Percentiles rank a stretch among this genome's conserved stretches.
These are phyloP conservation scores for Drymodes brunneopygia DNA, from an alignment of 2,113 vertebrate species.

Conservation along the genomic window DNA sequence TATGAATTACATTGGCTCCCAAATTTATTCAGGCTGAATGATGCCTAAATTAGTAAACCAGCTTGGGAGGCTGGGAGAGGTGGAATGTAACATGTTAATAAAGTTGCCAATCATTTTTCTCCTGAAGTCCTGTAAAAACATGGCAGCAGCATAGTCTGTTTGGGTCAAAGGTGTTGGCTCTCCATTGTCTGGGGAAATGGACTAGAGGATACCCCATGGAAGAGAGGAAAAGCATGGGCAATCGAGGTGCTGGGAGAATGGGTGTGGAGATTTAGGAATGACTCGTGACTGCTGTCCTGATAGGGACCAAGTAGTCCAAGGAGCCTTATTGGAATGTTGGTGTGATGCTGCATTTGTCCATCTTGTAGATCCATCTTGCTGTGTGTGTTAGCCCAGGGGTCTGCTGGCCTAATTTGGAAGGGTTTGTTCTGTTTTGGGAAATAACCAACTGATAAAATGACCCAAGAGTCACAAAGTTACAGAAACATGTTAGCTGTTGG, in stretches of 20 bases:
- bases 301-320: not conserved
- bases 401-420: not conserved
- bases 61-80: not conserved
- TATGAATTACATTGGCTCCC: not conserved
- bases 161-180: not conserved
- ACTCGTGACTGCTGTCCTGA: not conserved
- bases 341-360: not conserved
- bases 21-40: not conserved
- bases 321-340: not conserved
- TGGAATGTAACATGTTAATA: not conserved
- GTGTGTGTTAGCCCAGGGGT: fast-evolving
- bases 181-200: not conserved
- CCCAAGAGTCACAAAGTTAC: not conserved
- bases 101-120: not conserved
- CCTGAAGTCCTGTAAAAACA: not conserved
- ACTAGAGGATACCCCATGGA: not conserved
- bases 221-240: fast-evolving
- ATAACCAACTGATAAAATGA: not conserved
- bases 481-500: fast-evolving
- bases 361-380: not conserved
- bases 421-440: not conserved
- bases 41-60: not conserved
- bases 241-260: not conserved
- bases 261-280: not conserved
- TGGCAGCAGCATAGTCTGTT: not conserved